Base-by-base conservation (phyloP, 2,797 vertebrate genomes). In the Ammospiza maritima region DNA sequence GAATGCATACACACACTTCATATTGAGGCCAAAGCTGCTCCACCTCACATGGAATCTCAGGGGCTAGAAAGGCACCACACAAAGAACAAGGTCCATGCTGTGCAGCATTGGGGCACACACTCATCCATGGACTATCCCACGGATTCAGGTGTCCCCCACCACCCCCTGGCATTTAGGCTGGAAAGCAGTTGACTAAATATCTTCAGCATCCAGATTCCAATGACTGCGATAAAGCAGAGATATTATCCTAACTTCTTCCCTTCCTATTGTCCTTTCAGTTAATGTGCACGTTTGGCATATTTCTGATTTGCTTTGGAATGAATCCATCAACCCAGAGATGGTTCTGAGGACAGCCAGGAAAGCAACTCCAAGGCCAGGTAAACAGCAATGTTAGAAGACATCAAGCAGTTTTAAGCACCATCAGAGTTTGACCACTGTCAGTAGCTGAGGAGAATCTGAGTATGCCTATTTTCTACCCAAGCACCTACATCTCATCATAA, bases 271-370 rank as follows among this genome's bases (percentile, higher is more conserved):
- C 50, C 29, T 77, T 42, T 45, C 48, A 29, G 45, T 26, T 56
- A 51, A 40, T 16, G 27, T 5, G 19, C 13, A 23, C 2, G 1
- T 38, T 45, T 16, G 40, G 15, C 2, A 1, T 48, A 32, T n/a
- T 51, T 13, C 47, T 75, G 27, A 34, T 78, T 72, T 61, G 32
- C 20, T 89, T 75, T 93, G 57, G 64, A 80, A 65, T 25, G 10
- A 57, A 38, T 22, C 48, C 74, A 0, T 53, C 57, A 54, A 77
- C 40, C 18, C 26, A 75, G 36, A 90, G 77, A 32, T 10, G 19
- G 10, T 30, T 60, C 76, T 69, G 60, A 85, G 50, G 42, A 40
- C 6, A 16, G 27, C 10, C 58, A 56, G 70, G 9, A 75, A 78
- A 89, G 69, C 3, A 42, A 16, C 29, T 65, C 58, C 26, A 66